Evolutionary conservation across 2,797 vertebrate genomes (phyloP).

Genomic region (Lepus townsendii): DNA sequence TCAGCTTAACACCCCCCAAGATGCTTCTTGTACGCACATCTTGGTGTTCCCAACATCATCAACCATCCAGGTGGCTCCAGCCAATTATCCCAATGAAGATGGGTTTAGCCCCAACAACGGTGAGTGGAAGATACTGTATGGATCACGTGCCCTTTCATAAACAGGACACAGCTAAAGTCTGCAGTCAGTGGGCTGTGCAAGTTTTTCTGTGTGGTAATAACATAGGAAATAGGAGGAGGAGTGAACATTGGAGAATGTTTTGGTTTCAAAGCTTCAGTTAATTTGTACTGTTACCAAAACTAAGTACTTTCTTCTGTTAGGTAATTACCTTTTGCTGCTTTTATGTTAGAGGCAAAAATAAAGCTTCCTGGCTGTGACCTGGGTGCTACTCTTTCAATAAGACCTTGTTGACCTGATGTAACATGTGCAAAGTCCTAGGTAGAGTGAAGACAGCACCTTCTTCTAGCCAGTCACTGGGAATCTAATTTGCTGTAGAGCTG

Average conservation of each 20-base stretch:
- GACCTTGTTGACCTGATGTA: conserved; percentile 22
- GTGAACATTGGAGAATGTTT: background rate
- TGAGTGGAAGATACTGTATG: conserved; percentile 80
- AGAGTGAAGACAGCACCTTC: background rate
- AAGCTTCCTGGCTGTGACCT: background rate
- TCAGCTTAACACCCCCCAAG: conserved; percentile 98
- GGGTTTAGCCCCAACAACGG: conserved; percentile 94
- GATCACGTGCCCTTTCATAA: too few relatives aligned
- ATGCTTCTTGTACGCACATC: conserved; percentile 98
- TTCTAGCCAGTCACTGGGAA: background rate
- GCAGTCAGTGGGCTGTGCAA: background rate
- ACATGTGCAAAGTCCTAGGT: background rate
- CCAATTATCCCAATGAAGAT: conserved; percentile 96
- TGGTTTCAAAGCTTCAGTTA: conserved; percentile 9
- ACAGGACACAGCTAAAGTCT: rapidly evolving
- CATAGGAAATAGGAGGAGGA: background rate
- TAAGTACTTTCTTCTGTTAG: conserved; percentile 5
- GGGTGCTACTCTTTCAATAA: background rate
- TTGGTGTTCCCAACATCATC: conserved; percentile 98
- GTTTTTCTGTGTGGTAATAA: background rate
- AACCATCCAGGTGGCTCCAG: conserved; percentile 96
- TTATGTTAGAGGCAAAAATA: conserved; percentile 26
- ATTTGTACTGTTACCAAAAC: background rate
- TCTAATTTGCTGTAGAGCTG: background rate
- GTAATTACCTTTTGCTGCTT: background rate